Evolutionary conservation across 2,797 vertebrate genomes (phyloP).

Genomic region (Limosa lapponica): DNA sequence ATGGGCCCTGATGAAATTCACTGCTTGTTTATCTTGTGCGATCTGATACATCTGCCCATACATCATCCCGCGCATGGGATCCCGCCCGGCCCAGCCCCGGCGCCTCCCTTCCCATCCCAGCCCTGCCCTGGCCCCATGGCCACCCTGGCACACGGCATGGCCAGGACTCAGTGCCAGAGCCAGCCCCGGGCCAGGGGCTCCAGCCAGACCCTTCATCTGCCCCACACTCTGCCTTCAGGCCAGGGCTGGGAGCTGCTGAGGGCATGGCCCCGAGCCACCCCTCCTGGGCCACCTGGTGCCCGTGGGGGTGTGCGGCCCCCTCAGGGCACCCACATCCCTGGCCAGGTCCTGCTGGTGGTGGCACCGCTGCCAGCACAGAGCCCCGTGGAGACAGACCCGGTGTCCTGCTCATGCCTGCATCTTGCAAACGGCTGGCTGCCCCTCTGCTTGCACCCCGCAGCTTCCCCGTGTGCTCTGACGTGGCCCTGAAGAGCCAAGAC

Average conservation of each 20-base stretch:
- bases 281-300: fast-evolving
- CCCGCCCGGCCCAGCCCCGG: conserved; percentile 56
- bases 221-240: fast-evolving
- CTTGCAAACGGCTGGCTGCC: not conserved
- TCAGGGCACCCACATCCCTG: not conserved
- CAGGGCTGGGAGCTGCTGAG: fast-evolving
- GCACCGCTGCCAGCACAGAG: not conserved
- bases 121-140: not conserved
- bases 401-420: not conserved
- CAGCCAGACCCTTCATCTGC: fast-evolving
- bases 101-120: not conserved
- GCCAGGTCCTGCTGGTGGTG: not conserved
- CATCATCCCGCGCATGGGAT: conserved; percentile 70
- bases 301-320: fast-evolving
- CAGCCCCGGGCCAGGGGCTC: fast-evolving
- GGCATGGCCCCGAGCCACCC: not conserved
- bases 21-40: conserved; percentile 98
- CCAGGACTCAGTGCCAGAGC: not conserved
- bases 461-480: fast-evolving
- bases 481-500: fast-evolving
- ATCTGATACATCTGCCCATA: conserved; percentile 94
- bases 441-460: not conserved
- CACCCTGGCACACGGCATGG: not conserved
- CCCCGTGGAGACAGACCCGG: fast-evolving
- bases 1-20: conserved; percentile 97